phyloP scores from a whole-genome alignment of 2,797 vertebrate species.

The Champsocephalus esox region DNA sequence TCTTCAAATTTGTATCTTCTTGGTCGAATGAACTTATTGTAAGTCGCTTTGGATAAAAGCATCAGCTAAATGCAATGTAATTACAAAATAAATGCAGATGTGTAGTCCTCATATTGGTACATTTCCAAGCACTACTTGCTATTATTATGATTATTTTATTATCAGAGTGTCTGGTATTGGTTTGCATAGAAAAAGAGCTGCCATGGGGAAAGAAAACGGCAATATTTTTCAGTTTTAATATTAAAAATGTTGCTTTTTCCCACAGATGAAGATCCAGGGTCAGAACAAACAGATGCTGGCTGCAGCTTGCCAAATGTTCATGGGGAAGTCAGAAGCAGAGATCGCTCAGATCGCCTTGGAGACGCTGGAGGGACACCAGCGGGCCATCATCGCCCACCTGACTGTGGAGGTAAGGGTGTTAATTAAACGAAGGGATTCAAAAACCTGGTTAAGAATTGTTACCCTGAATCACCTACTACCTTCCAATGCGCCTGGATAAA shows the following conservation, averaged over 20 bases:
- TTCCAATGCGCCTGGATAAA: no score
- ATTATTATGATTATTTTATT: no score
- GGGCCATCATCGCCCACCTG: slow-evolving; percentile 95
- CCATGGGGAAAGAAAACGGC: neutral
- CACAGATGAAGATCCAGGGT: slow-evolving; percentile 95
- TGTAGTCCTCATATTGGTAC: no score
- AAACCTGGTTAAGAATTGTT: neutral
- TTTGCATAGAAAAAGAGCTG: accelerated
- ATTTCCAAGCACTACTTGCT: no score
- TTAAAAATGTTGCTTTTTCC: slow-evolving; percentile 1
- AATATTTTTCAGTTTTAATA: neutral
- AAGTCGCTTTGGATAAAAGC: no score
- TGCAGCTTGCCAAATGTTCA: slow-evolving; percentile 95
- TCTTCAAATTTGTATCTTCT: no score
- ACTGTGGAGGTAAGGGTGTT: slow-evolving; percentile 89
- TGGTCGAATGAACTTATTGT: no score
- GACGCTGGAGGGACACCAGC: slow-evolving; percentile 93
- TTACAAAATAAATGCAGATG: no score
- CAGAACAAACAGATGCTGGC: slow-evolving; percentile 97
- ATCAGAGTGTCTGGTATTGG: neutral
- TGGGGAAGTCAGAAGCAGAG: slow-evolving; percentile 91
- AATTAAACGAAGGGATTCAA: neutral
- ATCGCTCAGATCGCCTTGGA: slow-evolving; percentile 94
- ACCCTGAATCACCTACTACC: neutral
- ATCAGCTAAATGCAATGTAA: no score